A percentile compares a stretch with the other conserved stretches of the same genome.
These are phyloP conservation scores for Mycalesis mineus DNA, from an alignment of 2,888 invertebrate genomes.

Conservation along the genomic window DNA sequence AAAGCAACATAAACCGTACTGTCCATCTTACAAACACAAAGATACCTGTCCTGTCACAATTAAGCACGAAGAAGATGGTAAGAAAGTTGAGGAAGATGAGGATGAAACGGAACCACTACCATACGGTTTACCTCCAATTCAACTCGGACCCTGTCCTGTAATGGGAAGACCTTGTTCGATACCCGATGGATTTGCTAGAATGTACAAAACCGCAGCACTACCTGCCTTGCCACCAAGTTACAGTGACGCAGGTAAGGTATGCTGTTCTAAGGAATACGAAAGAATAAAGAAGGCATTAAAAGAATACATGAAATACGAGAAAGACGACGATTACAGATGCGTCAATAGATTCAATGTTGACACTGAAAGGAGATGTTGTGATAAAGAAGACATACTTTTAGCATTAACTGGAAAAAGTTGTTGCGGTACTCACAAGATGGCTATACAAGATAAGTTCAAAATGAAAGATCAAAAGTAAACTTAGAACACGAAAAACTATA, in stretches of 20 bases:
- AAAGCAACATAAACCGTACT: constrained; percentile 60
- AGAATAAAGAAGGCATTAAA: constrained; percentile 66
- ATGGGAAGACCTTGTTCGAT: constrained; percentile 64
- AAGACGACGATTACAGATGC: constrained; percentile 61
- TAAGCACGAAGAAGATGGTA: constrained; percentile 50
- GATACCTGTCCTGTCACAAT: constrained; percentile 56
- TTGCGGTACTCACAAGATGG: constrained; percentile 64
- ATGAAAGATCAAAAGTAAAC: no score
- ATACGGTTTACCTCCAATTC: constrained; percentile 65
- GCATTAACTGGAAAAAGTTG: constrained; percentile 59
- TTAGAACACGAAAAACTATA: constrained; percentile 37
- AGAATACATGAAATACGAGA: constrained; percentile 61
- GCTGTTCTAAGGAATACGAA: constrained; percentile 69
- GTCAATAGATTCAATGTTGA: constrained; percentile 62
- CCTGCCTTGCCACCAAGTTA: constrained; percentile 58
- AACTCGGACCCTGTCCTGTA: constrained; percentile 69
- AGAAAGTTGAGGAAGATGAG: constrained; percentile 56
- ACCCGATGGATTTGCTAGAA: constrained; percentile 67
- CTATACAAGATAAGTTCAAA: constrained; percentile 56
- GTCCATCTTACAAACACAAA: constrained; percentile 65
- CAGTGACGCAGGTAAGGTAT: constrained; percentile 65
- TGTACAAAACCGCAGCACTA: constrained; percentile 60
- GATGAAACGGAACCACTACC: constrained; percentile 61
- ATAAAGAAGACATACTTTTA: constrained; percentile 58
- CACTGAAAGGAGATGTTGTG: constrained; percentile 66